Evolutionary conservation across 2,113 vertebrate species (phyloP), one percentile per base, ranked within the genome.

Genomic region (Brachyhypopomus gauderio): DNA sequence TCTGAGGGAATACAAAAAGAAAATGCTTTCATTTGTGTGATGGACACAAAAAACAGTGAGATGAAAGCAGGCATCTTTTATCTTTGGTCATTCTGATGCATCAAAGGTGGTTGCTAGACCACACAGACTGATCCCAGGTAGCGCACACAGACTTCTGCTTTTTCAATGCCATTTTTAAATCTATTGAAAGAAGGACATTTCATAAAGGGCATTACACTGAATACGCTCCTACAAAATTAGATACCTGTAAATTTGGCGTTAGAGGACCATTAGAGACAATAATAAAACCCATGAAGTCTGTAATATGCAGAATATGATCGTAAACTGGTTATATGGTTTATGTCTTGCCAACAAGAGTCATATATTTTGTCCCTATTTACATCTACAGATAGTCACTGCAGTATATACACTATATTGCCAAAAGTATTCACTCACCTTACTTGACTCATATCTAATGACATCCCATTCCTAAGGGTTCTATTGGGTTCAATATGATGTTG

Each of bases 51-150:
- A 77, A 70, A 38, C 60, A 77, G 72, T 71, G 67, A 85, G 86
- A 86, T 89, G 81, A 91, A 90, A 88, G 88, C 36, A 36, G 17
- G 34, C 38, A 86, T 81, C 64, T 88, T 87, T 89, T 73, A 88
- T 88, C 79, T 84, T 85, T 86, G 80, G 86, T 87, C 84, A 69
- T 80, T 76, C 63, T 48, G 58, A 88, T 45, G 81, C 87, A 88
- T 92, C 88, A 91, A 91, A 92, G 86, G 79, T 64, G 72, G n/a
- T 60, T 82, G 84, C 81, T 70, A 81, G 80, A 85, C 64, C 27
- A 67, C 60, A 3, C 22, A 27, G 12, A 30, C 27, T 36, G 64
- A 36, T 5, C 19, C 27, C 27, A 52, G 8, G 45, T 52, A 12
- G 64, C 62, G 34, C 12, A 27, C 14, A 16, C 64, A 16, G 64